These are phyloP conservation scores for Morone saxatilis DNA, from an alignment of 2,113 vertebrate species.

Conservation along the genomic window DNA sequence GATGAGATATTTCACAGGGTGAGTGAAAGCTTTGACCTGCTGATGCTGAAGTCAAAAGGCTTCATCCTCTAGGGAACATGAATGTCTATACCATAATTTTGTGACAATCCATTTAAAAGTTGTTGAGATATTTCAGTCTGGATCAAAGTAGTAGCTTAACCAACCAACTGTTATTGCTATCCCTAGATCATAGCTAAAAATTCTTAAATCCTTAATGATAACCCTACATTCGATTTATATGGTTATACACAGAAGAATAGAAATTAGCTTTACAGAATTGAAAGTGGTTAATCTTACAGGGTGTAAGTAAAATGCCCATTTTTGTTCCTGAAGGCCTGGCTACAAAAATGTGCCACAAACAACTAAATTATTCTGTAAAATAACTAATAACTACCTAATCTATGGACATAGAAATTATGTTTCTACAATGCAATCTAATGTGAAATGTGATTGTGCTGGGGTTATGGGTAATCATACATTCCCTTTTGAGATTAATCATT, in stretches of 20 bases:
- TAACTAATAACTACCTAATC: not conserved
- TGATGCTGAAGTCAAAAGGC: not conserved
- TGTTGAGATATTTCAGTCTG: not conserved
- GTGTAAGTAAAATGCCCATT: not conserved
- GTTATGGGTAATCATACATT: conserved; percentile 7
- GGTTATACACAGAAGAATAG: not conserved
- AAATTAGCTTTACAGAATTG: not conserved
- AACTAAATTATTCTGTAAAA: not conserved
- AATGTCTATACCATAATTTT: not conserved
- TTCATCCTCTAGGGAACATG: not conserved
- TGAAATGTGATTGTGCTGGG: conserved; percentile 26
- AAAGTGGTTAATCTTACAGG: not conserved
- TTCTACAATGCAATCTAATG: not conserved
- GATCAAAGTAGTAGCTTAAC: not conserved
- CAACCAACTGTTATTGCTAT: no score
- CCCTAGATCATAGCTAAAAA: no score
- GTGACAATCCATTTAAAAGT: not conserved
- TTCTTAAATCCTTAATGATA: not conserved
- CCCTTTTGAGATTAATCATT: conserved; percentile 38
- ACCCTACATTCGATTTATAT: not conserved
- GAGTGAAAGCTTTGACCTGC: not conserved
- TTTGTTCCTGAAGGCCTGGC: not conserved
- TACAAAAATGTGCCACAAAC: conserved; percentile 1
- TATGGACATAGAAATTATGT: not conserved
- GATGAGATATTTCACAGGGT: not conserved